phyloP scores from a whole-genome alignment of 2,888 invertebrate genomes.

The Pegoplata infirma region DNA sequence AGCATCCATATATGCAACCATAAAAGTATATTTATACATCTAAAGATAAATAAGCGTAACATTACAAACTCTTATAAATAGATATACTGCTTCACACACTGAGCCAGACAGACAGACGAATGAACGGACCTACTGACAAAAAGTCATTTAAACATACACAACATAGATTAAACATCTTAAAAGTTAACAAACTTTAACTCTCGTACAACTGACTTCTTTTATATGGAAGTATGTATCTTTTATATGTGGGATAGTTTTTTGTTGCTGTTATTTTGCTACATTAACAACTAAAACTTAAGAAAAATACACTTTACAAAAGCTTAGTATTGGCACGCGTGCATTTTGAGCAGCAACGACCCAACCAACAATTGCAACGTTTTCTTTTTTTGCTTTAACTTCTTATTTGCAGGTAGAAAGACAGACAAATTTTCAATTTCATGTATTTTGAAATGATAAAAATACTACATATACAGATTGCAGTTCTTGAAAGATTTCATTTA shows the following conservation, averaged over 20 bases:
- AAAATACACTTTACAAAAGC: constrained; percentile 49
- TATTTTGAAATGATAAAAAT: background rate
- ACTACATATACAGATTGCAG: background rate
- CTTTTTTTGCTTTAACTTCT: background rate
- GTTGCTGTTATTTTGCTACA: background rate
- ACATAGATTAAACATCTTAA: constrained; percentile 52
- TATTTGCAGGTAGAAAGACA: constrained; percentile 18
- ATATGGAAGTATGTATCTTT: constrained; percentile 9
- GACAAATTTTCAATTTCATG: constrained; percentile 1
- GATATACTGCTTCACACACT: too few species aligned
- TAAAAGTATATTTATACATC: constrained; percentile 2
- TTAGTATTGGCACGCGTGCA: constrained; percentile 62
- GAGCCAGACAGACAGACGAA: background rate
- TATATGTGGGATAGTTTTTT: constrained; percentile 24
- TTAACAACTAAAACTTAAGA: constrained; percentile 6
- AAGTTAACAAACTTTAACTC: constrained; percentile 49
- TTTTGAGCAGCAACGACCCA: constrained; percentile 47
- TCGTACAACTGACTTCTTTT: background rate
- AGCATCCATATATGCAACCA: constrained; percentile 10
- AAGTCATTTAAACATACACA: constrained; percentile 21
- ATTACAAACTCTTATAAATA: constrained; percentile 19
- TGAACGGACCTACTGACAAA: background rate
- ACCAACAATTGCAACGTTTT: constrained; percentile 11
- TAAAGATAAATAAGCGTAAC: constrained; percentile 42
- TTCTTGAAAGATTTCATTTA: too few species aligned